These are phyloP conservation scores for Empidonax alnorum DNA, from an alignment of 2,113 vertebrate genomes.

Conservation along the genomic window DNA sequence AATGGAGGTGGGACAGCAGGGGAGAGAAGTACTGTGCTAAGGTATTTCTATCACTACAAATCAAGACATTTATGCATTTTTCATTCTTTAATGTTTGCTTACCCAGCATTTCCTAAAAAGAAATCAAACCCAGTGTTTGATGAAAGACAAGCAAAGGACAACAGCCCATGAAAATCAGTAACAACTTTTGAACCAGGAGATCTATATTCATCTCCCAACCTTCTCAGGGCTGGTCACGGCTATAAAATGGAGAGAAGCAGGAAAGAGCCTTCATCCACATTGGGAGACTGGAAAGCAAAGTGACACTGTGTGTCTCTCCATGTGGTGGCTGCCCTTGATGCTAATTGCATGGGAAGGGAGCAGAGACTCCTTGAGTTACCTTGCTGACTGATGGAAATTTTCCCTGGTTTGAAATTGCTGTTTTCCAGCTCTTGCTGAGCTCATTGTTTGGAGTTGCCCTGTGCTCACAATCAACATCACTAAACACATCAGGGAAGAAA, in stretches of 20 bases:
- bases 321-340: not conserved
- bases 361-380: not conserved
- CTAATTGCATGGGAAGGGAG: not conserved
- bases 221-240: not conserved
- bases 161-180: not conserved
- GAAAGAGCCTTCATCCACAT: not conserved
- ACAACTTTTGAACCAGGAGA: not conserved
- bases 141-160: not conserved
- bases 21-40: not conserved
- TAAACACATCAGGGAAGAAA: not conserved
- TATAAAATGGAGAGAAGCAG: not conserved
- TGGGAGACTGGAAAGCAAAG: not conserved
- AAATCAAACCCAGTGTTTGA: not conserved
- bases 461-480: not conserved
- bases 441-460: not conserved
- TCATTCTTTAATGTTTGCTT: not conserved
- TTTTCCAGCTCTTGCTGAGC: not conserved
- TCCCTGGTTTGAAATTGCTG: not conserved
- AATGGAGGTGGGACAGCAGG: not conserved
- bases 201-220: not conserved
- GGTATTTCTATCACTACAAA: not conserved
- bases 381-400: not conserved
- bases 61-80: not conserved
- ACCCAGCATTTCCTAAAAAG: not conserved
- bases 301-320: not conserved